phyloP scores from a whole-genome alignment of 1,140 invertebrate species.

The Platyura marginata region DNA sequence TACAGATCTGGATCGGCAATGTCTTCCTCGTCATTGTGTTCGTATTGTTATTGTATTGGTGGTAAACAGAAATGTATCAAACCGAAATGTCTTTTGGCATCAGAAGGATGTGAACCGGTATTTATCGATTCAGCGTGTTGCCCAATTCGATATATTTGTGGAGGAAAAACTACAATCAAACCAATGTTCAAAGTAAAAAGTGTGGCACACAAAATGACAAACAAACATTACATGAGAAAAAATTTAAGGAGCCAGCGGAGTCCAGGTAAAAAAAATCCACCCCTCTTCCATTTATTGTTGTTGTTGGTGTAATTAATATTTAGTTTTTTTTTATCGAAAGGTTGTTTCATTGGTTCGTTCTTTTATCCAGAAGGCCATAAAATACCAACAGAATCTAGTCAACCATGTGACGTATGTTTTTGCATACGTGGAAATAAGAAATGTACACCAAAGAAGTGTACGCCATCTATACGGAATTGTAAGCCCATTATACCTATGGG shows the following conservation, averaged over 20 bases:
- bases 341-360: slow-evolving; percentile 41
- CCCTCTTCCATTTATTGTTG: not conserved
- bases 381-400: slow-evolving; percentile 38
- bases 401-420: slow-evolving; percentile 60
- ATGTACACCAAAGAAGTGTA: slow-evolving; percentile 57
- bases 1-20: slow-evolving; percentile 55
- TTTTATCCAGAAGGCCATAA: slow-evolving; percentile 53
- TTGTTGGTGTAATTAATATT: slow-evolving; percentile 2
- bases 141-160: slow-evolving; percentile 66
- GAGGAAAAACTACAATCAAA: slow-evolving; percentile 25
- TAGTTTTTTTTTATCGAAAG: slow-evolving; percentile 18
- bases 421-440: slow-evolving; percentile 52
- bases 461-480: slow-evolving; percentile 53
- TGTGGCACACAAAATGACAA: slow-evolving; percentile 11
- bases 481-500: slow-evolving; percentile 51
- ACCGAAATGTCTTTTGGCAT: slow-evolving; percentile 59
- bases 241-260: slow-evolving; percentile 16
- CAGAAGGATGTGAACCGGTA: slow-evolving; percentile 47
- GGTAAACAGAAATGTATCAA: slow-evolving; percentile 58
- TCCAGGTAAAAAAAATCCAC: slow-evolving; percentile 8
- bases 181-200: slow-evolving; percentile 16
- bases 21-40: slow-evolving; percentile 53
- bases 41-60: slow-evolving; percentile 73
- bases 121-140: slow-evolving; percentile 61
- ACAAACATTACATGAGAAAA: slow-evolving; percentile 21